Evolutionary conservation across 2,888 invertebrate genomes (phyloP).

Genomic region (Zaprionus obscuricornis): DNA sequence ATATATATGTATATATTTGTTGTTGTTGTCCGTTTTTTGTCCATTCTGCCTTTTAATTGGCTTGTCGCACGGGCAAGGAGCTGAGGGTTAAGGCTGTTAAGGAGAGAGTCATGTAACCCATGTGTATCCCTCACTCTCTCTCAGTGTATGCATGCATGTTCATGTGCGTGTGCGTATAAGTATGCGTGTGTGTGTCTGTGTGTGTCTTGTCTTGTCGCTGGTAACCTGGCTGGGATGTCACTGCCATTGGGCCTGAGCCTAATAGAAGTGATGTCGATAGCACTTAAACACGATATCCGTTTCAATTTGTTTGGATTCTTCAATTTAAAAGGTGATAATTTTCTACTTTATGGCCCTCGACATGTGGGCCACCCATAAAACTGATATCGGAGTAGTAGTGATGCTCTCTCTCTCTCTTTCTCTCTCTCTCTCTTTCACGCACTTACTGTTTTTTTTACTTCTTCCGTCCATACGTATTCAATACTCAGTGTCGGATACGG

Average conservation of each 20-base stretch:
- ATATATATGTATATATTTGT: no score
- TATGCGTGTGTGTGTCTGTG: not conserved
- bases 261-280: conserved; percentile 84
- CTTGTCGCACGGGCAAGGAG: conserved; percentile 72
- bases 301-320: conserved; percentile 84
- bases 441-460: conserved; percentile 3
- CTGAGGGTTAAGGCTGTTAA: conserved; percentile 52
- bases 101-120: conserved; percentile 70
- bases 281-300: conserved; percentile 84
- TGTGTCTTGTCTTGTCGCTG: conserved; percentile 16
- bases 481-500: conserved; percentile 58
- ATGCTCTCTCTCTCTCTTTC: conserved; percentile 33
- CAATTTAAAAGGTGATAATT: conserved; percentile 84
- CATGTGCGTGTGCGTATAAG: no score
- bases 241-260: conserved; percentile 45
- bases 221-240: conserved; percentile 18
- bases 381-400: conserved; percentile 82
- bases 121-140: no score
- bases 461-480: conserved; percentile 62
- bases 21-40: conserved; percentile 34
- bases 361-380: conserved; percentile 84
- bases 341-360: conserved; percentile 84
- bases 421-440: not conserved
- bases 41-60: conserved; percentile 80
- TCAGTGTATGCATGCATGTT: no score